Evolutionary conservation across 1,140 invertebrate species (phyloP), one percentile per base, ranked within the genome.

Genomic region (Drosophila gunungcola): DNA sequence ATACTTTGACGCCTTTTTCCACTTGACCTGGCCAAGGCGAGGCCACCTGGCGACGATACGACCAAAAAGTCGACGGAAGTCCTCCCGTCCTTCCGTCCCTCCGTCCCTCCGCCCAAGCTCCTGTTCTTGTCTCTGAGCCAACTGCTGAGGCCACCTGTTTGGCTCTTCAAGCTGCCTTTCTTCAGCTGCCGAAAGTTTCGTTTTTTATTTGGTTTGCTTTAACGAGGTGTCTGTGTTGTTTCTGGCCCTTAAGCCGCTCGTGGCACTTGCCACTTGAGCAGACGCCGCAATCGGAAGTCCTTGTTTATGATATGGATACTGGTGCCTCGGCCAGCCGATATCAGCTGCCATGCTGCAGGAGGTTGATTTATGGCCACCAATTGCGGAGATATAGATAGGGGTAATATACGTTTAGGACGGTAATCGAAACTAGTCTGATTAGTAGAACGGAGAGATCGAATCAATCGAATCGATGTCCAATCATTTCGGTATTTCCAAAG

Each of bases 231-330:
- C 42, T 78, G 60, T 73, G 68, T 70, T 36, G 63, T 64, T 70
- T 45, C 43, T 29, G 41, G 48, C 39, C 43, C 38, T 57, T 32
- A 58, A 51, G 64, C 48, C 65, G 67, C 78, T 80, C 78, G 81
- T 78, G 80, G 73, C 78, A 81, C 68, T 82, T 83, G 80, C 62
- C 81, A 80, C 69, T 69, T 57, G 80, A 56, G 65, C 75, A 76
- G 75, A 63, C 53, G 75, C 65, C 80, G 63, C 73, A 86, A 86
- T 86, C 81, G 81, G 81, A 85, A 86, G 81, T 86, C 78, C 60
- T 65, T 78, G 68, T 81, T 85, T 85, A 86, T 86, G 81, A 86
- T 78, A 86, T 43, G 41, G 58, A 60, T 69, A 62, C 54, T 41
- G 38, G 13, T n/a, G 61, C 65, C 62, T 34, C 39, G 55, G 27